These are phyloP conservation scores for Conger conger DNA, from an alignment of 2,113 vertebrate species.

Conservation along the genomic window DNA sequence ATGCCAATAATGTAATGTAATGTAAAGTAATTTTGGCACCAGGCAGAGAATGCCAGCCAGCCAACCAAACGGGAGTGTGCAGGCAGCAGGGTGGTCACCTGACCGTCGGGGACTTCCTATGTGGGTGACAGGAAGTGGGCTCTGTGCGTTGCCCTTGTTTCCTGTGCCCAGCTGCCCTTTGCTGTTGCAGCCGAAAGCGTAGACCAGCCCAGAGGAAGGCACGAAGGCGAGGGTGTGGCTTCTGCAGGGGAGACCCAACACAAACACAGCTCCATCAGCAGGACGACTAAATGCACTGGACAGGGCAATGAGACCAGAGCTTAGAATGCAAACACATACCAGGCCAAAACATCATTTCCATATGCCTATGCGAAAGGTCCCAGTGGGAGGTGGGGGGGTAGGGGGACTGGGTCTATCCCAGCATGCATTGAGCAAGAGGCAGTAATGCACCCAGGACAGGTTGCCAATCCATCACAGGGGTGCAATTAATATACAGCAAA, in stretches of 20 bases:
- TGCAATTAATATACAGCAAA: background rate
- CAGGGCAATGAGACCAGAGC: background rate
- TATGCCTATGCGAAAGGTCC: background rate
- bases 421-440: no score
- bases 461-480: no score
- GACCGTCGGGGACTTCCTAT: background rate
- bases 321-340: background rate
- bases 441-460: no score
- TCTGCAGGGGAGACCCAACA: background rate
- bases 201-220: conserved; percentile 12
- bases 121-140: conserved; percentile 15
- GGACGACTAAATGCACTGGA: background rate
- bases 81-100: background rate
- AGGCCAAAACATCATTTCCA: background rate
- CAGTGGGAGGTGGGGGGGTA: no score
- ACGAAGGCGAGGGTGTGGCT: conserved; percentile 21
- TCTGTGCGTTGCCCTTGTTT: conserved; percentile 12
- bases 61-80: background rate
- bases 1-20: no score
- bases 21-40: no score
- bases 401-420: no score
- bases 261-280: background rate
- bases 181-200: conserved; percentile 78
- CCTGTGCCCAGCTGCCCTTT: conserved; percentile 75
- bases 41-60: background rate